Percentiles rank a stretch among this genome's conserved stretches.
Evolutionary conservation across 2,113 vertebrate species (phyloP).

Genomic region (Choloepus hoffmanni): DNA sequence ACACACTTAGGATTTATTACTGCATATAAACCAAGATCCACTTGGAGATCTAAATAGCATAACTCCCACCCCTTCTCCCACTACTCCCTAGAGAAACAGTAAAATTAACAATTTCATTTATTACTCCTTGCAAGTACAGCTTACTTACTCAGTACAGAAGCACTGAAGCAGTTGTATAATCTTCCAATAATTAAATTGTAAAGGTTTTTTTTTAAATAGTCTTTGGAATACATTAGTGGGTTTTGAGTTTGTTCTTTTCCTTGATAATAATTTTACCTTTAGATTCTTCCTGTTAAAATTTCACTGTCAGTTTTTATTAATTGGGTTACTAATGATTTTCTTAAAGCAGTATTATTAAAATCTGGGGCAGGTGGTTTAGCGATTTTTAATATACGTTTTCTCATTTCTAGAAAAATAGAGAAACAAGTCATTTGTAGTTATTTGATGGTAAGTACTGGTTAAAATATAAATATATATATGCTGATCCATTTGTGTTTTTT

Average conservation of each 20-base stretch:
- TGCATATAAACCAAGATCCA: constrained; percentile 79
- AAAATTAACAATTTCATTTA: constrained; percentile 82
- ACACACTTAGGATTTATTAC: constrained; percentile 80
- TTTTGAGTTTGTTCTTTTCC: constrained; percentile 70
- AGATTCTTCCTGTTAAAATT: constrained; percentile 71
- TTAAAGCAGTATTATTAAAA: constrained; percentile 73
- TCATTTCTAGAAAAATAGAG: background rate
- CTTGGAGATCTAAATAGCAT: constrained; percentile 78
- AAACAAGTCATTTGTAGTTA: background rate
- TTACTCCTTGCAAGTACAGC: constrained; percentile 77
- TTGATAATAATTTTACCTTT: constrained; percentile 61
- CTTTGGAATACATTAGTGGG: constrained; percentile 81
- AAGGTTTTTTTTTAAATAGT: constrained; percentile 77
- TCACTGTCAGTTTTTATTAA: constrained; percentile 53
- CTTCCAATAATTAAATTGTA: constrained; percentile 85
- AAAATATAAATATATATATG: background rate
- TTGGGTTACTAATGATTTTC: constrained; percentile 60
- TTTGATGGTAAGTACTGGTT: background rate
- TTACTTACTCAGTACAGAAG: constrained; percentile 77
- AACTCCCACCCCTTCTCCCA: background rate
- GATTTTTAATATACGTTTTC: background rate
- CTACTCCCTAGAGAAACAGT: constrained; percentile 73
- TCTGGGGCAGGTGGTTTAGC: constrained; percentile 39
- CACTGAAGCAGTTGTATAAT: constrained; percentile 81
- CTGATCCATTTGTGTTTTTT: background rate